Base-by-base conservation (phyloP, 2,113 vertebrate species). In the Lagopus leucura region DNA sequence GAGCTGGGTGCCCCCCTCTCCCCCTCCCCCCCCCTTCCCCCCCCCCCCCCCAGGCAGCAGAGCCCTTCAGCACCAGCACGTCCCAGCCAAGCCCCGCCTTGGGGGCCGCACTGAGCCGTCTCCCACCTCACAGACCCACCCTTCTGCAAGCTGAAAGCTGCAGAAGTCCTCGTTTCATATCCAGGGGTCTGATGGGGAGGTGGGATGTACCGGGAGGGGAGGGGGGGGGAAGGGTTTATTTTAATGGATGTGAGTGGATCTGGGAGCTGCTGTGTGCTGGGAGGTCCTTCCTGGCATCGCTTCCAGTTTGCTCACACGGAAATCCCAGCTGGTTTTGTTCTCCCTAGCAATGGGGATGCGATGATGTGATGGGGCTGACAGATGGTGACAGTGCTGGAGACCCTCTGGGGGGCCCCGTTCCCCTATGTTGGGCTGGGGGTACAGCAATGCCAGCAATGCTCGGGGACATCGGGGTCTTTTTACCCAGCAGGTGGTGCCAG, bases 131-230 rank as follows among this genome's bases (percentile, higher is more conserved):
- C 8, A 48, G 71, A 19, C 47, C 40, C 0, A 22, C n/a, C 67
- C 25, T 1, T n/a, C 43, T 4, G 14, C 32, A 8, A 60, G 4
- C 38, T 18, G 57, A 32, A 19, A 8, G 4, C 38, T 30, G 61
- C 13, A 9, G 30, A 22, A 30, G 3, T 21, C 47, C 24, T n/a
- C 0, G 1, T 45, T 50, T 52, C 38, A 1, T 52, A 4, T 32
- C 43, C 8, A 1, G 19, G 42, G 47, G 34, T 12, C 38, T 28
- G 82, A 38, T 1, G 2, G 38, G 45, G 27, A 0, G 5, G 1
- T 2, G 45, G 40, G 58, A 25, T 36, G 34, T 13, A 10, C 13
- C 5, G 5, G 13, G 22, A 13, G 52, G 27, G 13, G n/a, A 32
- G 12, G 19, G 8, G 17, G 45, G 45, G 45, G 45, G 42, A 38